phyloP scores from a whole-genome alignment of 2,113 vertebrate species.

The Sceloporus tristichus region DNA sequence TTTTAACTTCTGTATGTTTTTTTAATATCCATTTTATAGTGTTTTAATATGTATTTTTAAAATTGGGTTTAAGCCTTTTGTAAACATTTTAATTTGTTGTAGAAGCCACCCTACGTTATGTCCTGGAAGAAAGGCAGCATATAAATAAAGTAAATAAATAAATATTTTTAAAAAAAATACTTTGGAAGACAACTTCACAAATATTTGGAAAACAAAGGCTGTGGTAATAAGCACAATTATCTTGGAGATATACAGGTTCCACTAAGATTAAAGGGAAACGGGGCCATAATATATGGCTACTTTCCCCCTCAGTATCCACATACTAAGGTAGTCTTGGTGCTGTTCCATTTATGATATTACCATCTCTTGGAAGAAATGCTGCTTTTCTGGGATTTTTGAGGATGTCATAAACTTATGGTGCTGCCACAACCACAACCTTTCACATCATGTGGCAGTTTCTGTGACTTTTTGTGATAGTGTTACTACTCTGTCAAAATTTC shows the following conservation, averaged over 20 bases:
- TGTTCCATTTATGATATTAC: background rate
- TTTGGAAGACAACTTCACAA: background rate
- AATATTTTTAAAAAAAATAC: too few relatives aligned
- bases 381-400: background rate
- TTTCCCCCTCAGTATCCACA: background rate
- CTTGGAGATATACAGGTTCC: too few relatives aligned
- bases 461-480: background rate
- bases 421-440: background rate
- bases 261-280: background rate
- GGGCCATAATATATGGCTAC: background rate
- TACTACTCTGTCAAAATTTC: background rate
- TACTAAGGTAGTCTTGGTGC: background rate
- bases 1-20: too few relatives aligned
- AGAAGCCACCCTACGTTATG: too few relatives aligned
- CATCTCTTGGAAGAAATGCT: background rate
- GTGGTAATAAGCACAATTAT: background rate
- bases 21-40: too few relatives aligned
- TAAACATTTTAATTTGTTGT: too few relatives aligned
- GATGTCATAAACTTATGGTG: background rate
- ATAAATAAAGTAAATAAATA: too few relatives aligned
- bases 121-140: too few relatives aligned
- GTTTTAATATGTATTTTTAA: too few relatives aligned
- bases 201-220: background rate
- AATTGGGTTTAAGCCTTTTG: too few relatives aligned
- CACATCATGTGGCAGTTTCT: background rate